A percentile compares a stretch with the other conserved stretches of the same genome.
phyloP scores from a whole-genome alignment of 2,113 vertebrate genomes.

The Lynx canadensis region DNA sequence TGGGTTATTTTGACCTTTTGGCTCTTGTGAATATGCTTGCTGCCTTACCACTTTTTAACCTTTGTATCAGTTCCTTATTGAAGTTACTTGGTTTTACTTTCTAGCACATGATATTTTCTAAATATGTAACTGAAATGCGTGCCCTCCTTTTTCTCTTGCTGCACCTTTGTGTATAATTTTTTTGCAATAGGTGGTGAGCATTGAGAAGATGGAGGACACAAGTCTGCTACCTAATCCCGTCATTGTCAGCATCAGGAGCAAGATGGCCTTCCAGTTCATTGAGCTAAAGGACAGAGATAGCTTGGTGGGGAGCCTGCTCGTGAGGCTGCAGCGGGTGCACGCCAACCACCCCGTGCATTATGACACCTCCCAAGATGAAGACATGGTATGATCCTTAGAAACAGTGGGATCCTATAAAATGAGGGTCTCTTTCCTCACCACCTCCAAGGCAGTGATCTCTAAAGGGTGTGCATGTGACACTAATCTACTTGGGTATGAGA shows the following conservation, averaged over 20 bases:
- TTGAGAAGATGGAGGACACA: conserved; percentile 97
- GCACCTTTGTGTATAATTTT: neutral
- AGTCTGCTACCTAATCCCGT: conserved; percentile 93
- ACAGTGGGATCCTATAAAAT: accelerated
- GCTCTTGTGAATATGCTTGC: neutral
- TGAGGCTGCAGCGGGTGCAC: conserved; percentile 86
- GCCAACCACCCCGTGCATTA: conserved; percentile 69
- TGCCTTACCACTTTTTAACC: accelerated
- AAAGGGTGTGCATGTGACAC: accelerated
- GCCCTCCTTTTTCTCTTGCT: neutral
- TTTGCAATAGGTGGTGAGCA: conserved; percentile 90
- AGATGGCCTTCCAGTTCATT: conserved; percentile 97
- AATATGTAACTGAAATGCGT: accelerated
- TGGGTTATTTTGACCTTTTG: neutral
- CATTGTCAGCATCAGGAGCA: conserved; percentile 93
- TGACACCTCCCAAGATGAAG: conserved; percentile 72
- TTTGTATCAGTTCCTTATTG: neutral
- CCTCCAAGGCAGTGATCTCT: neutral
- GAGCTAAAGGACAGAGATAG: conserved; percentile 91
- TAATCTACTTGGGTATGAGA: accelerated
- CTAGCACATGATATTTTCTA: neutral
- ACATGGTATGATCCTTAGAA: conserved; percentile 77
- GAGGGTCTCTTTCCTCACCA: too few relatives aligned
- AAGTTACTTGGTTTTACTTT: neutral
- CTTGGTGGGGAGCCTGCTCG: conserved; percentile 90